These are phyloP conservation scores for Agapostemon virescens DNA, from an alignment of 2,888 invertebrate species.

Conservation along the genomic window DNA sequence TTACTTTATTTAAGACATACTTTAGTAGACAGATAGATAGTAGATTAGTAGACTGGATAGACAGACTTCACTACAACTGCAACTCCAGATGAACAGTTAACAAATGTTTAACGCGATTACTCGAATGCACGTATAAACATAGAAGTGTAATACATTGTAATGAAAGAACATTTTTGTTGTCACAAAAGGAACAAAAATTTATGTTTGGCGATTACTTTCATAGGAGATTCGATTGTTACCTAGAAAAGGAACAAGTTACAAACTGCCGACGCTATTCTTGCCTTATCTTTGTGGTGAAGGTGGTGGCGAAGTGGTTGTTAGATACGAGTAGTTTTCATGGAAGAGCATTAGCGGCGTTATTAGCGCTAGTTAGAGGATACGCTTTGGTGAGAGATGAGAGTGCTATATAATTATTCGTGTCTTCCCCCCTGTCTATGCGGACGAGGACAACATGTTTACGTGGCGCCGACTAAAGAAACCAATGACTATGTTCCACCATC, in stretches of 20 bases:
- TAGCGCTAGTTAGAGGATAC: slow-evolving; percentile 76
- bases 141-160: not conserved
- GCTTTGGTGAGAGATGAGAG: slow-evolving; percentile 73
- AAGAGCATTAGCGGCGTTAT: slow-evolving; percentile 77
- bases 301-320: slow-evolving; percentile 65
- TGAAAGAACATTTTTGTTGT: too few relatives aligned
- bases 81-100: not conserved
- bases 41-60: too few relatives aligned
- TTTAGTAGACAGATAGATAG: too few relatives aligned
- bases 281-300: slow-evolving; percentile 58
- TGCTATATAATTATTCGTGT: slow-evolving; percentile 73
- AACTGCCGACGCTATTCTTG: slow-evolving; percentile 55
- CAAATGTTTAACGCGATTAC: not conserved
- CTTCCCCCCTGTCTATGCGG: slow-evolving; percentile 54
- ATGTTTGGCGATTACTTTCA: not conserved
- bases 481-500: slow-evolving; percentile 44
- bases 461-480: slow-evolving; percentile 63
- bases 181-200: not conserved
- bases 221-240: slow-evolving; percentile 35
- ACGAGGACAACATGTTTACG: slow-evolving; percentile 67
- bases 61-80: too few relatives aligned
- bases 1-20: too few relatives aligned
- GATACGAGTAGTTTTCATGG: slow-evolving; percentile 73
- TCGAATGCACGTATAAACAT: not conserved
- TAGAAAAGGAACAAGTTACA: slow-evolving; percentile 39